phyloP scores from a whole-genome alignment of 1,140 invertebrate species.

The Trichonephila inaurata region DNA sequence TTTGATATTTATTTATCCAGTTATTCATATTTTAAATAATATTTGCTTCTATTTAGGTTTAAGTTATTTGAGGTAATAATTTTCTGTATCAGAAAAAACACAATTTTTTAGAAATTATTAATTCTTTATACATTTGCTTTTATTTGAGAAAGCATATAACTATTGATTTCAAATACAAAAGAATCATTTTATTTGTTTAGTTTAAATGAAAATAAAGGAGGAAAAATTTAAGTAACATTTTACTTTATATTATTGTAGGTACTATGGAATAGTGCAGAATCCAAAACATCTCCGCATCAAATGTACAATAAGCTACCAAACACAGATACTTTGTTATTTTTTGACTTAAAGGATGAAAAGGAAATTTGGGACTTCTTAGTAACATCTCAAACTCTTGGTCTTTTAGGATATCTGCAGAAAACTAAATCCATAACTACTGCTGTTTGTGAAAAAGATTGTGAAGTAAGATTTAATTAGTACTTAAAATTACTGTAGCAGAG shows the following conservation, averaged over 20 bases:
- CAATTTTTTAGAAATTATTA: too few species aligned
- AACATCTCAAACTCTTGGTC: conserved; percentile 42
- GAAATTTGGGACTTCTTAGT: conserved; percentile 36
- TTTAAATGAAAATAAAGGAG: not conserved
- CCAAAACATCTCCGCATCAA: not conserved
- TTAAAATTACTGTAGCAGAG: too few species aligned
- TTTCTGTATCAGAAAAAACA: too few species aligned
- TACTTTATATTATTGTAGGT: not conserved
- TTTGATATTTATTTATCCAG: too few species aligned
- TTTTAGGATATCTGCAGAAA: conserved; percentile 35
- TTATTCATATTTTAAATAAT: too few species aligned
- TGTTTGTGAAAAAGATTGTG: conserved; percentile 55
- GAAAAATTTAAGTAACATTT: too few species aligned
- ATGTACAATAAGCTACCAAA: conserved; percentile 51
- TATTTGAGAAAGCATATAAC: too few species aligned
- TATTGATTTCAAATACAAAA: too few species aligned
- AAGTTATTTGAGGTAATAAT: too few species aligned
- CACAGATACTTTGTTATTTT: conserved; percentile 41
- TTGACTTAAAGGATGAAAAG: not conserved
- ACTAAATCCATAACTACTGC: conserved; percentile 31
- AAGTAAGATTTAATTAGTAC: conserved; percentile 1
- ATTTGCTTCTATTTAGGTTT: too few species aligned
- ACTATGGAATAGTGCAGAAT: not conserved
- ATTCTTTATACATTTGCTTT: too few species aligned
- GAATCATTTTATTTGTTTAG: too few species aligned